Evolutionary conservation across 1,140 invertebrate genomes (phyloP).

Genomic region (Papilio polytes): DNA sequence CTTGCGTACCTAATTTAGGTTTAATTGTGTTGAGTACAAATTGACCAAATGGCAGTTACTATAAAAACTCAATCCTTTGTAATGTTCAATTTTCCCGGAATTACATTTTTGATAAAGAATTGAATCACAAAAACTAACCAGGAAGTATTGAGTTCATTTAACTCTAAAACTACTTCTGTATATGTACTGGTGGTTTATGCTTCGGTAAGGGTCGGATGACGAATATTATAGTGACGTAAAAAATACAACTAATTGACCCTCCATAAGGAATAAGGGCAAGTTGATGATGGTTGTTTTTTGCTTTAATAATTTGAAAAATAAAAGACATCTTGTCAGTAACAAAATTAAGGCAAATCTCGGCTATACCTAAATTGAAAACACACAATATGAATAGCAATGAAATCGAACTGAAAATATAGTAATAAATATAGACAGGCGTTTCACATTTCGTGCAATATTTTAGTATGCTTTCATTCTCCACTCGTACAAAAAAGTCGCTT

Average conservation of each 20-base stretch:
- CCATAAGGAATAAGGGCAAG: too few species aligned
- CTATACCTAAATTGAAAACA: background rate
- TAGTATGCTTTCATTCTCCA: too few species aligned
- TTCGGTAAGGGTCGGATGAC: background rate
- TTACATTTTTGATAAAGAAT: background rate
- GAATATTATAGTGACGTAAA: background rate
- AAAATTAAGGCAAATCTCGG: too few species aligned
- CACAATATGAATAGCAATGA: background rate
- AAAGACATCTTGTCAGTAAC: too few species aligned
- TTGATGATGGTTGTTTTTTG: too few species aligned
- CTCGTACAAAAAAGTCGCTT: too few species aligned
- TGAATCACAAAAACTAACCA: background rate
- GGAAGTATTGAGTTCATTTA: constrained; percentile 17
- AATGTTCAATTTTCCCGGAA: background rate
- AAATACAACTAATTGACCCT: too few species aligned
- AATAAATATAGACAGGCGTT: background rate
- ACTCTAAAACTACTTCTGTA: background rate
- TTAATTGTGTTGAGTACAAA: constrained; percentile 3
- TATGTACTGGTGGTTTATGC: background rate
- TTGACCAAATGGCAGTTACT: background rate
- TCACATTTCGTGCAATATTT: background rate
- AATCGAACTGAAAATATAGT: background rate
- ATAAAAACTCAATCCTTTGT: constrained; percentile 12
- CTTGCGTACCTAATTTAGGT: constrained; percentile 2
- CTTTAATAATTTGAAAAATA: too few species aligned